A percentile compares a stretch with the other conserved stretches of the same genome.
These are phyloP conservation scores for Endomychus coccineus DNA, from an alignment of 2,888 invertebrate species.

Conservation along the genomic window DNA sequence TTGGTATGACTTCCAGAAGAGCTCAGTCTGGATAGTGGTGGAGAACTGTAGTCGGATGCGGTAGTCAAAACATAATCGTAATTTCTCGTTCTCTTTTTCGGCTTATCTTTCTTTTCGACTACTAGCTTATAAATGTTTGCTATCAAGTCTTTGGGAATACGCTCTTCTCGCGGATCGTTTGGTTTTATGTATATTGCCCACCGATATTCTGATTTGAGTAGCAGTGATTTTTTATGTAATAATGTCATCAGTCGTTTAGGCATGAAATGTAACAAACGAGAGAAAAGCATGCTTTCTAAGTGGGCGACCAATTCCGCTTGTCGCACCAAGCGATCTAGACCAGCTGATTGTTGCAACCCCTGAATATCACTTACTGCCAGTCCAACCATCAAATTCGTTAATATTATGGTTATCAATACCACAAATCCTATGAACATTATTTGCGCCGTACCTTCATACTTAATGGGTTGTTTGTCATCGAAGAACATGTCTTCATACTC, in stretches of 20 bases:
- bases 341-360: constrained; percentile 73
- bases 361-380: constrained; percentile 79
- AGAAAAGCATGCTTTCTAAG: constrained; percentile 76
- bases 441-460: constrained; percentile 63
- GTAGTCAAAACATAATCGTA: constrained; percentile 11
- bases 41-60: constrained; percentile 14
- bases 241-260: constrained; percentile 54
- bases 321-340: constrained; percentile 69
- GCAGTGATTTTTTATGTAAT: constrained; percentile 63
- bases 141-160: constrained; percentile 70
- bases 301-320: constrained; percentile 78
- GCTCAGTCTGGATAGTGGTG: constrained; percentile 27
- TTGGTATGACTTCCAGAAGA: constrained; percentile 23
- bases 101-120: constrained; percentile 57
- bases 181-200: constrained; percentile 69
- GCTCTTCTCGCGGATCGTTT: constrained; percentile 73
- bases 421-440: constrained; percentile 70
- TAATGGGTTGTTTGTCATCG: constrained; percentile 39
- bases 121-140: constrained; percentile 67
- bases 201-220: constrained; percentile 68
- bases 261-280: constrained; percentile 60
- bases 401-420: constrained; percentile 69
- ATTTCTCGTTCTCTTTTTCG: constrained; percentile 43
- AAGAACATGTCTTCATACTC: constrained; percentile 82
- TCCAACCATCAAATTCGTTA: constrained; percentile 77